These are phyloP conservation scores for Microplitis deprimator DNA, from an alignment of 2,888 invertebrate genomes.

Conservation along the genomic window DNA sequence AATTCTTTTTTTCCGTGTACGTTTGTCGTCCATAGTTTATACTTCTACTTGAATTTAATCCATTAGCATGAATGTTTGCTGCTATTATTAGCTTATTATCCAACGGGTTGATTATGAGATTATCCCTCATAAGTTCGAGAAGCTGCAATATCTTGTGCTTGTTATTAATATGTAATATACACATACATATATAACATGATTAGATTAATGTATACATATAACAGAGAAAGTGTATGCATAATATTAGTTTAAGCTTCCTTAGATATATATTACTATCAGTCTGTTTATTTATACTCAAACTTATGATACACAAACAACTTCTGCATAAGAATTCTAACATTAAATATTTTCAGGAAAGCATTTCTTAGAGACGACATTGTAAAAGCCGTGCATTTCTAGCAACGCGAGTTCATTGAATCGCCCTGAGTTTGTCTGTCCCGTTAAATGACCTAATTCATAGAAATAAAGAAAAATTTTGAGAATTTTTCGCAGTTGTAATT, in stretches of 20 bases:
- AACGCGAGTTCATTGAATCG: too few species aligned
- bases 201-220: neutral
- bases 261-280: neutral
- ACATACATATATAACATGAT: neutral
- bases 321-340: neutral
- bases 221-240: neutral
- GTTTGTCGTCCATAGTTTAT: too few species aligned
- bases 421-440: too few species aligned
- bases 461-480: too few species aligned
- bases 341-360: neutral
- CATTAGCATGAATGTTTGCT: slow-evolving; percentile 63
- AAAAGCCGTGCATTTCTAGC: too few species aligned
- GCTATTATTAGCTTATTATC: slow-evolving; percentile 62
- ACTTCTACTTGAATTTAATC: slow-evolving; percentile 45
- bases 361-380: too few species aligned
- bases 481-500: too few species aligned
- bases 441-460: too few species aligned
- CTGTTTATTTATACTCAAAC: neutral
- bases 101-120: slow-evolving; percentile 41
- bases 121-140: neutral
- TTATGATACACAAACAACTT: neutral
- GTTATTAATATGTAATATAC: neutral
- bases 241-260: neutral
- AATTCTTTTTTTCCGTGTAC: too few species aligned
- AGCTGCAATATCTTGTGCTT: neutral